Conservation (phyloP, 2,113 vertebrate genomes). For the Rhipidura dahli region DNA sequence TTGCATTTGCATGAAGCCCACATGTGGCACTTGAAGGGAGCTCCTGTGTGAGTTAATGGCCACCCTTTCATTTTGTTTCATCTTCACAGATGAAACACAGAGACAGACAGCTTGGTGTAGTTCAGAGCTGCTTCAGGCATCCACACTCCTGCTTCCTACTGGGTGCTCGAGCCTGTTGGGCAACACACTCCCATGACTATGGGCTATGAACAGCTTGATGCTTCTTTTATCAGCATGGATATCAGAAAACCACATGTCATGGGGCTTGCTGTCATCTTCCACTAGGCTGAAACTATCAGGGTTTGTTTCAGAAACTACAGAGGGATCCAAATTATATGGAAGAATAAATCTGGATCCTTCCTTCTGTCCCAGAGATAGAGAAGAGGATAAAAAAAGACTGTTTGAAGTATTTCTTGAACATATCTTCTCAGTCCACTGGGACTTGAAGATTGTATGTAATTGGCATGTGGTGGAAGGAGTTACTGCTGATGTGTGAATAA, state of each 20-base stretch:
- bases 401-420: not conserved
- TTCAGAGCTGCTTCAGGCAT: not conserved
- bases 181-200: not conserved
- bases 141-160: not conserved
- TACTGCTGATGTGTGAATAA: not conserved
- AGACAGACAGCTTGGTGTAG: not conserved
- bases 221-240: not conserved
- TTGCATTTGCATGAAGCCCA: not conserved
- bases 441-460: not conserved
- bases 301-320: not conserved
- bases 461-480: not conserved
- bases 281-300: not conserved
- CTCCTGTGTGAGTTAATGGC: not conserved
- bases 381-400: not conserved
- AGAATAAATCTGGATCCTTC: not conserved
- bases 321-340: not conserved
- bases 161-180: not conserved
- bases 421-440: not conserved
- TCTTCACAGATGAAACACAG: not conserved
- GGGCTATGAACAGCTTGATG: not conserved
- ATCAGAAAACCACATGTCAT: not conserved
- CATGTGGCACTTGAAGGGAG: not conserved
- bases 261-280: not conserved
- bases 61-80: not conserved
- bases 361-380: not conserved